Conservation (phyloP, 2,888 invertebrate genomes). For the Ceriagrion tenellum region DNA sequence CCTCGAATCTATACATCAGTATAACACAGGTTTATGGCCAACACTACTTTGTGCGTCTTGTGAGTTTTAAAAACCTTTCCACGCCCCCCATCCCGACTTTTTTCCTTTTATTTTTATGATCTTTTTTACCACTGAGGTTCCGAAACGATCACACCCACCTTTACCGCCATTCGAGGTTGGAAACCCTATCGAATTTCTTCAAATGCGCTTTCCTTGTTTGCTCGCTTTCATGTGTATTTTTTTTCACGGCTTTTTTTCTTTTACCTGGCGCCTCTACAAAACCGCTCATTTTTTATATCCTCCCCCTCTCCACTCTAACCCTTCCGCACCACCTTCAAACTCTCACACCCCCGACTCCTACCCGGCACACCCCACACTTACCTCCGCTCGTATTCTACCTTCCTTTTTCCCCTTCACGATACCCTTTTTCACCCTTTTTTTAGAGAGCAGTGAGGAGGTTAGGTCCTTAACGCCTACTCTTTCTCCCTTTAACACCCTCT, state of each 20-base stretch:
- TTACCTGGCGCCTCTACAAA: conserved; percentile 61
- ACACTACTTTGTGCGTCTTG: conserved; percentile 52
- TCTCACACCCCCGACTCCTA: background rate
- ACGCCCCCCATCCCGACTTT: background rate
- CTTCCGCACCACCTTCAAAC: background rate
- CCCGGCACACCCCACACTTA: background rate
- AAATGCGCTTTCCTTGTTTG: conserved; percentile 66
- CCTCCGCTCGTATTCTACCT: background rate
- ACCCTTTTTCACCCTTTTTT: background rate
- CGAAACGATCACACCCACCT: conserved; percentile 50
- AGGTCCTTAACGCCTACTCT: conserved; percentile 55
- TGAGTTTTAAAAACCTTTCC: conserved; percentile 45
- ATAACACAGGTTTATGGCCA: conserved; percentile 61
- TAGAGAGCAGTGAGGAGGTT: background rate
- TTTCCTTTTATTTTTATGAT: conserved; percentile 21
- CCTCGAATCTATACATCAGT: conserved; percentile 60
- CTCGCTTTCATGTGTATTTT: conserved; percentile 26
- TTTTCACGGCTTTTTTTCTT: conserved; percentile 53
- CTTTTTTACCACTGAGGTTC: conserved; percentile 49
- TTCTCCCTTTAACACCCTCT: conserved; percentile 63
- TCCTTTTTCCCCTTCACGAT: background rate
- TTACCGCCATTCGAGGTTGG: background rate
- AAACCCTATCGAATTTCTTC: conserved; percentile 52
- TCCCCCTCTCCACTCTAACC: background rate
- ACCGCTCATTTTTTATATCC: conserved; percentile 21